These are phyloP conservation scores for Metallyticus violacea DNA, from an alignment of 2,888 invertebrate species.

Conservation along the genomic window DNA sequence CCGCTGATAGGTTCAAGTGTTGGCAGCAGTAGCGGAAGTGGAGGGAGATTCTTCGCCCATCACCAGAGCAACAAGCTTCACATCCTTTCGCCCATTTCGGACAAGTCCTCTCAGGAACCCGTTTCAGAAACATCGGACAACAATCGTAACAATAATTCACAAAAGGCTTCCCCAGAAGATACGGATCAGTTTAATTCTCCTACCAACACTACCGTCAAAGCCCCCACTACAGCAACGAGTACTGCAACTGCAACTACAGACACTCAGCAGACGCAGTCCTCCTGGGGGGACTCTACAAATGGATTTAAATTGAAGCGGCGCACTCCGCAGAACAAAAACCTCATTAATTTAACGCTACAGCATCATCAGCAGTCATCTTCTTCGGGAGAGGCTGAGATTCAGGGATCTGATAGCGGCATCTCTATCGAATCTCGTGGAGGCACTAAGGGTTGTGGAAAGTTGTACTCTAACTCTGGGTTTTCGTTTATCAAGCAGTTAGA, in stretches of 20 bases:
- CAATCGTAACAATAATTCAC: constrained; percentile 73
- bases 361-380: constrained; percentile 51
- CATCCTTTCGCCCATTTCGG: constrained; percentile 84
- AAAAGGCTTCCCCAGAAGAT: constrained; percentile 73
- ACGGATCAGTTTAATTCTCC: constrained; percentile 33
- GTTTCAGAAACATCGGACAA: constrained; percentile 80
- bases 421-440: constrained; percentile 81
- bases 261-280: constrained; percentile 29
- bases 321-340: constrained; percentile 73
- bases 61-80: constrained; percentile 75
- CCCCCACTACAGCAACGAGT: constrained; percentile 23
- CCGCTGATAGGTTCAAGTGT: constrained; percentile 16
- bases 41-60: constrained; percentile 44
- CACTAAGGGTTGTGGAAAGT: constrained; percentile 59
- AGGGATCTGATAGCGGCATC: constrained; percentile 85
- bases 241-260: not conserved
- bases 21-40: not conserved
- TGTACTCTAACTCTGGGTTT: constrained; percentile 39
- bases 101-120: constrained; percentile 85
- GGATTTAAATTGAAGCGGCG: constrained; percentile 61
- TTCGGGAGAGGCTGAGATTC: constrained; percentile 69
- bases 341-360: constrained; percentile 63
- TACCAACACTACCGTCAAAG: constrained; percentile 19
- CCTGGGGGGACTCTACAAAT: constrained; percentile 51
- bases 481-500: constrained; percentile 36